A percentile compares a stretch with the other conserved stretches of the same genome.
These are phyloP conservation scores for Pseudochaenichthys georgianus DNA, from an alignment of 2,797 vertebrate genomes.

Conservation along the genomic window DNA sequence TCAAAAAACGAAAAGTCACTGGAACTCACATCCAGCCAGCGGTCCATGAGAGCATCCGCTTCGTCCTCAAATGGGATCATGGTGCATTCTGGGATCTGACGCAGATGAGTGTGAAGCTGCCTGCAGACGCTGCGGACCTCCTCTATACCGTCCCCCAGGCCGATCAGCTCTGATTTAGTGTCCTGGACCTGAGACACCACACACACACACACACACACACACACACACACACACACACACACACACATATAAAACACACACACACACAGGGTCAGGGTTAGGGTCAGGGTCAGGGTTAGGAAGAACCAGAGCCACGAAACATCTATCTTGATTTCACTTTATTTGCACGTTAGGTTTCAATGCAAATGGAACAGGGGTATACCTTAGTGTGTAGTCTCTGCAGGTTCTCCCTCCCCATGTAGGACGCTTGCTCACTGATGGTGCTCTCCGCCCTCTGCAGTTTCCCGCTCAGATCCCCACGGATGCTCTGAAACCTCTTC, in stretches of 20 bases:
- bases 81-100: slow-evolving; percentile 86
- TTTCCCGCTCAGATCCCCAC: slow-evolving; percentile 80
- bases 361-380: background rate
- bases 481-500: slow-evolving; percentile 90
- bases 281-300: no score
- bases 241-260: no score
- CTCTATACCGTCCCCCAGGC: slow-evolving; percentile 86
- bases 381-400: slow-evolving; percentile 88
- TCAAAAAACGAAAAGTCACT: background rate
- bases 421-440: slow-evolving; percentile 87
- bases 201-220: slow-evolving; percentile 7
- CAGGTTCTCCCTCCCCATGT: slow-evolving; percentile 92
- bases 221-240: no score
- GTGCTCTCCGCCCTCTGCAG: slow-evolving; percentile 89
- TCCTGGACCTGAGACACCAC: slow-evolving; percentile 83
- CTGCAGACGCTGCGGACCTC: slow-evolving; percentile 90
- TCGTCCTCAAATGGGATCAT: slow-evolving; percentile 89
- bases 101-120: slow-evolving; percentile 90
- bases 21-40: slow-evolving; percentile 93
- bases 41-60: slow-evolving; percentile 91
- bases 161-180: slow-evolving; percentile 87
- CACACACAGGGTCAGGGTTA: no score
- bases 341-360: background rate
- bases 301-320: no score
- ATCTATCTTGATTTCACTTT: background rate